Base-by-base conservation (phyloP, 2,113 vertebrate species). In the Elgaria multicarinata region DNA sequence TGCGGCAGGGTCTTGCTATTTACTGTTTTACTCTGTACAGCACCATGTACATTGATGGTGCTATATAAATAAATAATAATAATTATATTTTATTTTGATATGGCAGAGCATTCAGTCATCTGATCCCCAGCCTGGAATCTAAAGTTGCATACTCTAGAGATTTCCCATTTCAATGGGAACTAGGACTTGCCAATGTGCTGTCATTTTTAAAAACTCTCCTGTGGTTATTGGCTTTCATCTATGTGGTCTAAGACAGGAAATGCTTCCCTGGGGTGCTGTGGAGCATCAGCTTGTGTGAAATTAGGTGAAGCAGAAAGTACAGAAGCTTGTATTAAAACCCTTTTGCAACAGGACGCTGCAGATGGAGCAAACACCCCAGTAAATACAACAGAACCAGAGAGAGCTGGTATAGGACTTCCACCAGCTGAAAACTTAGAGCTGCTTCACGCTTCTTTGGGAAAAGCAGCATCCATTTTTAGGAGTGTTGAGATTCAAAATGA, bases 231-330 rank as follows among this genome's bases (percentile, higher is more conserved):
- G 77, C 72, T 10, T 74, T 90, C 89, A 87, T 26, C 2, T 50
- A 36, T 2, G 83, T 75, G 84, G 10, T 81, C 90, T 20, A 69
- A 3, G 78, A 39, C 28, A 90, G 55, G 90, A 92, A 94, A 64
- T 33, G 69, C 84, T 87, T 85, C 66, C 14, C 86, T 94, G 87
- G 91, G 87, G 91, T 91, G n/a, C 85, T 95, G 81, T 55, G 53
- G 67, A 50, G 22, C 33, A 80, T 36, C 12, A 78, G 83, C 79
- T 0, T 92, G 58, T 72, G 13, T 66, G 64, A 87, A 79, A 84
- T 85, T 36, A 92, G 55, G 14, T 92, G 95, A 94, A 94, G 93
- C 94, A 92, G 93, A 94, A 96, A 94, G 86, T 90, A 81, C 77
- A 92, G 82, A 92, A 82, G 83, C 75, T 91, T 88, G 74, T 91